Evolutionary conservation across 2,797 vertebrate species (phyloP).

Genomic region (Hylomyscus alleni): DNA sequence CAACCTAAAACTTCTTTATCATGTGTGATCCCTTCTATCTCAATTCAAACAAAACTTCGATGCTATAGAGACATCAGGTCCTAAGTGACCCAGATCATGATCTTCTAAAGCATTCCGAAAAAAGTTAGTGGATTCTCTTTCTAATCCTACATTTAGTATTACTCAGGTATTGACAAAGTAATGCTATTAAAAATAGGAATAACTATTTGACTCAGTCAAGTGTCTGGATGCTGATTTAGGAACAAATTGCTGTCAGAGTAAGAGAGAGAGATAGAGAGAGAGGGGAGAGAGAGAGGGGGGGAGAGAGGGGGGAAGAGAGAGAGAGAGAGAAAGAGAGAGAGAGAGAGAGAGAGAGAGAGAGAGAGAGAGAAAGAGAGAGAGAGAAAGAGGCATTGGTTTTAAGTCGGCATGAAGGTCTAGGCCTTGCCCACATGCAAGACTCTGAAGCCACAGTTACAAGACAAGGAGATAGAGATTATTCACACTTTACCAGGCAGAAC

Average conservation of each 20-base stretch:
- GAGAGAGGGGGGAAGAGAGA: too few species aligned
- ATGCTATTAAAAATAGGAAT: slow-evolving; percentile 11
- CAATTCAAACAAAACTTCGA: background rate
- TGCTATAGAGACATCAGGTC: background rate
- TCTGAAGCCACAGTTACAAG: background rate
- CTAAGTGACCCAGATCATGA: background rate
- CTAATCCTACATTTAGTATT: background rate
- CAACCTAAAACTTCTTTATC: slow-evolving; percentile 21
- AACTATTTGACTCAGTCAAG: background rate
- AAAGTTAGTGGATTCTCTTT: background rate
- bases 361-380: background rate
- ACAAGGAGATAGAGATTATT: slow-evolving; percentile 35
- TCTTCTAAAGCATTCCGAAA: background rate
- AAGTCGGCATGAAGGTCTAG: background rate
- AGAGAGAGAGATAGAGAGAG: background rate
- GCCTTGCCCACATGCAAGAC: background rate
- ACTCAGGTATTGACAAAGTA: background rate
- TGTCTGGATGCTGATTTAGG: background rate
- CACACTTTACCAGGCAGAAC: slow-evolving; percentile 50
- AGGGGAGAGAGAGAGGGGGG: too few species aligned
- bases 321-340: background rate
- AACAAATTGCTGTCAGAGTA: slow-evolving; percentile 6
- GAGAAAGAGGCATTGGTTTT: background rate
- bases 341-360: background rate
- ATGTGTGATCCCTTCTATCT: slow-evolving; percentile 9